Conservation (phyloP, 2,888 invertebrate genomes). For the Sminthurides aquaticus region DNA sequence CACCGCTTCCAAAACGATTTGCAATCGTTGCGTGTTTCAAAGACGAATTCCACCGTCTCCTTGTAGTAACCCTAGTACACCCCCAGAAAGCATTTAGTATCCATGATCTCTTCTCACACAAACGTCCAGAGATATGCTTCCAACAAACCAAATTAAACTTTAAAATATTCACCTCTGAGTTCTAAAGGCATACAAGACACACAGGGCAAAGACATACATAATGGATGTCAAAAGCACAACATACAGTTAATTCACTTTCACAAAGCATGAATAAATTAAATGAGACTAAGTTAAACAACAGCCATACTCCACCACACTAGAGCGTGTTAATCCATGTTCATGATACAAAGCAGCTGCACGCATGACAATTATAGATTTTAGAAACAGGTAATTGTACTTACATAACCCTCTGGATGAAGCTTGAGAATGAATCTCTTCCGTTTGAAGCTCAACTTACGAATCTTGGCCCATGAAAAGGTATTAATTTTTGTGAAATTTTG, state of each 20-base stretch:
- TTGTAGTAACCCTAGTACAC: conserved; percentile 79
- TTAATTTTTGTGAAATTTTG: conserved; percentile 95
- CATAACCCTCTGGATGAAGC: conserved; percentile 92
- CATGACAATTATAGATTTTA: neutral
- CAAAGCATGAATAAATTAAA: neutral
- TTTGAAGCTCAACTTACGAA: conserved; percentile 97
- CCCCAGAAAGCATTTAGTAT: neutral
- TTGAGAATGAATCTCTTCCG: conserved; percentile 95
- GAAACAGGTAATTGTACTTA: no score
- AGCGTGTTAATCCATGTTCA: neutral
- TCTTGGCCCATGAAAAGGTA: conserved; percentile 99
- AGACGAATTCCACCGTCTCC: conserved; percentile 98
- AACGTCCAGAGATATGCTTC: no score
- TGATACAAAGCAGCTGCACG: neutral
- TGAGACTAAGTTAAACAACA: conserved; percentile 3
- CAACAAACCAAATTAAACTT: no score
- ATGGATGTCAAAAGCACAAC: neutral
- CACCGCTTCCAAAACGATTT: conserved; percentile 99
- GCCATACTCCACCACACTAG: neutral
- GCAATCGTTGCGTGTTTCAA: conserved; percentile 95
- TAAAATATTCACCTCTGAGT: conserved; percentile 5
- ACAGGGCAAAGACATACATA: conserved; percentile 4
- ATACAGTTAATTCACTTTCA: conserved; percentile 4
- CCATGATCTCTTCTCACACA: no score
- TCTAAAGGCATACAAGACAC: neutral